Evolutionary conservation across 2,888 invertebrate species (phyloP).

Genomic region (Andrena hattorfiana): DNA sequence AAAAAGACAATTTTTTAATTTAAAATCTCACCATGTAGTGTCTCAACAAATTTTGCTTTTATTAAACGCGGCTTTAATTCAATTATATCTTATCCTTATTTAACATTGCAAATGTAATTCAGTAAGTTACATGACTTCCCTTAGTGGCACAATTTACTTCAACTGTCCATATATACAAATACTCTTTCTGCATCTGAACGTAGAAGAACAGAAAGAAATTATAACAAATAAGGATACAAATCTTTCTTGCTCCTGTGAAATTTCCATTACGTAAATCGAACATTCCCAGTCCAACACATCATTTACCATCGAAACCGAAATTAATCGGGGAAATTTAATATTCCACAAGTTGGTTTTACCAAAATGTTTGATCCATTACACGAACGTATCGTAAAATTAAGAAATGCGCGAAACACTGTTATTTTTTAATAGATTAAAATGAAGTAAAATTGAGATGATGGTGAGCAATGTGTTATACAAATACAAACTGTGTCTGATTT

Average conservation of each 20-base stretch:
- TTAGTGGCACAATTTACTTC: slow-evolving; percentile 20
- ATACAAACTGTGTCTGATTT: slow-evolving; percentile 16
- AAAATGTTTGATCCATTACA: background rate
- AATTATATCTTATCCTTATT: too few species aligned
- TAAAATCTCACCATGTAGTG: background rate
- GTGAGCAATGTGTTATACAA: slow-evolving; percentile 29
- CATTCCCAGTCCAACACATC: slow-evolving; percentile 42
- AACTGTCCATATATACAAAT: slow-evolving; percentile 20
- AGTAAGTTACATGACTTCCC: slow-evolving; percentile 7
- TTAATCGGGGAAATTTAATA: background rate
- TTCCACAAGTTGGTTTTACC: background rate
- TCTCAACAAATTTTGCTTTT: slow-evolving; percentile 16
- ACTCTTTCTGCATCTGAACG: background rate
- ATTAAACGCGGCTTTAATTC: background rate
- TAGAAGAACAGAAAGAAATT: slow-evolving; percentile 3
- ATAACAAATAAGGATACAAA: slow-evolving; percentile 27
- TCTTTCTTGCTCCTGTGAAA: slow-evolving; percentile 23
- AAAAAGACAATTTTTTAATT: too few species aligned
- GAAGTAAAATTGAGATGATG: background rate
- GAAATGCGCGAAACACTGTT: background rate
- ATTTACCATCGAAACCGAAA: slow-evolving; percentile 20
- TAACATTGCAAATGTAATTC: too few species aligned
- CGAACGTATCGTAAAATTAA: background rate
- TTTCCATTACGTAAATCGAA: slow-evolving; percentile 42
- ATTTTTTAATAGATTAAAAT: background rate